A percentile compares a stretch with the other conserved stretches of the same genome.
These are phyloP conservation scores for Caenorhabditis tropicalis DNA, from an alignment of 1,140 invertebrate genomes.

Conservation along the genomic window DNA sequence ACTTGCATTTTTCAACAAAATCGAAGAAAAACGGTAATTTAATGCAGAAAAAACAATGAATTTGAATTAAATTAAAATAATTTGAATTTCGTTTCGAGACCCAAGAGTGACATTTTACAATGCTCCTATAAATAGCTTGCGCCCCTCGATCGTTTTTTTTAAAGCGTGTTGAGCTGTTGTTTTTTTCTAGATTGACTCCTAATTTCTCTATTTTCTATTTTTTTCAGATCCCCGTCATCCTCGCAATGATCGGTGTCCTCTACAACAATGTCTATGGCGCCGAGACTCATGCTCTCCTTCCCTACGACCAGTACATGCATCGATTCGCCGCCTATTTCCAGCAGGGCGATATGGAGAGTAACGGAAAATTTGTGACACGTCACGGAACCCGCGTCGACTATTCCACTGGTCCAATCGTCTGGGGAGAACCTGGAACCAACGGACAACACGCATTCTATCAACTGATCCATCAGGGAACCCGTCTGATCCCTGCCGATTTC, in stretches of 20 bases:
- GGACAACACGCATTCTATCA: slow-evolving; percentile 99
- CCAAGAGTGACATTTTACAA: no score
- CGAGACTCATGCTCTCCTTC: slow-evolving; percentile 92
- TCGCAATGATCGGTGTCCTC: slow-evolving; percentile 93
- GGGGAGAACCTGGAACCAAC: slow-evolving; percentile 98
- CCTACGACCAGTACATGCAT: slow-evolving; percentile 97
- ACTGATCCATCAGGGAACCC: slow-evolving; percentile 87
- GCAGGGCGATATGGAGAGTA: slow-evolving; percentile 99
- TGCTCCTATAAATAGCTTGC: no score
- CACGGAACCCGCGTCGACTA: slow-evolving; percentile 81
- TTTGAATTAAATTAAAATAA: no score
- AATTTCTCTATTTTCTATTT: no score
- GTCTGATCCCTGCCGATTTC: slow-evolving; percentile 94
- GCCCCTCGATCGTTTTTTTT: no score
- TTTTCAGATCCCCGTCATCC: slow-evolving; percentile 86
- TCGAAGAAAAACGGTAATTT: no score
- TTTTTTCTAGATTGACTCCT: no score
- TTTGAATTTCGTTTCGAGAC: no score
- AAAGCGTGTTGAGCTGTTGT: no score
- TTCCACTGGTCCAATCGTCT: slow-evolving; percentile 88
- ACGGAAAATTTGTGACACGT: slow-evolving; percentile 85
- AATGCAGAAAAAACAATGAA: no score
- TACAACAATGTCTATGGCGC: slow-evolving; percentile 93
- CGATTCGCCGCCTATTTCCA: slow-evolving; percentile 99
- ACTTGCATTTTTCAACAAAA: no score